A percentile compares a stretch with the other conserved stretches of the same genome.
phyloP scores from a whole-genome alignment of 2,888 invertebrate genomes.

The Heliconius hortense region DNA sequence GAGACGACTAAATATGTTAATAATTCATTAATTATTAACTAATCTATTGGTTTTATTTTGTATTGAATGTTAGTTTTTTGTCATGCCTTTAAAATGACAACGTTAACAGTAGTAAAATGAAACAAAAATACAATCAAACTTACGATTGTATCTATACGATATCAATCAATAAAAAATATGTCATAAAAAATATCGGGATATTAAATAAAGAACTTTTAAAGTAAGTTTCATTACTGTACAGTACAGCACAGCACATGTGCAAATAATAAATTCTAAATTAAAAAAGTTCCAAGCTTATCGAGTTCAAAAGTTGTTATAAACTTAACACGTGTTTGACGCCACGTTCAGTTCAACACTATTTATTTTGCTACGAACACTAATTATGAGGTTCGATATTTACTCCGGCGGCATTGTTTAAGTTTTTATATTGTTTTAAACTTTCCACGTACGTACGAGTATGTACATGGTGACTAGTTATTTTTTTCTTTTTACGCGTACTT shows the following conservation, averaged over 20 bases:
- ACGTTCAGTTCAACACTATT: constrained; percentile 19
- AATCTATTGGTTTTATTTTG: neutral
- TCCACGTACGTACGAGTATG: neutral
- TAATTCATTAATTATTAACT: too few relatives aligned
- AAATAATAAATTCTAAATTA: constrained; percentile 39
- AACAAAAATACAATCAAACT: too few relatives aligned
- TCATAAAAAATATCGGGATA: neutral
- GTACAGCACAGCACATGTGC: constrained; percentile 19
- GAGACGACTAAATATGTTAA: neutral
- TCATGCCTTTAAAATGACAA: neutral
- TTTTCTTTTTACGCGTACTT: too few relatives aligned
- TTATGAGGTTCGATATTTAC: constrained; percentile 18
- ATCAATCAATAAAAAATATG: neutral
- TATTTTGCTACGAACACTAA: constrained; percentile 21
- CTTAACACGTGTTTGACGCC: constrained; percentile 33
- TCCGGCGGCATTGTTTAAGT: neutral
- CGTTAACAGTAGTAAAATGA: neutral
- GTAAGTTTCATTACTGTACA: constrained; percentile 7
- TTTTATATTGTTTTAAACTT: constrained; percentile 10
- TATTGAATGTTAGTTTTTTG: too few relatives aligned
- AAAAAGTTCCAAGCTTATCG: constrained; percentile 37
- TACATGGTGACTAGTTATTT: neutral
- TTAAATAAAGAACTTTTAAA: constrained; percentile 2
- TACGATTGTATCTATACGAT: too few relatives aligned
- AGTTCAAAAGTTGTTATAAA: constrained; percentile 33